Evolutionary conservation across 2,888 invertebrate species (phyloP), one percentile per base, ranked within the genome.

Genomic region (Drosophila anceps): DNA sequence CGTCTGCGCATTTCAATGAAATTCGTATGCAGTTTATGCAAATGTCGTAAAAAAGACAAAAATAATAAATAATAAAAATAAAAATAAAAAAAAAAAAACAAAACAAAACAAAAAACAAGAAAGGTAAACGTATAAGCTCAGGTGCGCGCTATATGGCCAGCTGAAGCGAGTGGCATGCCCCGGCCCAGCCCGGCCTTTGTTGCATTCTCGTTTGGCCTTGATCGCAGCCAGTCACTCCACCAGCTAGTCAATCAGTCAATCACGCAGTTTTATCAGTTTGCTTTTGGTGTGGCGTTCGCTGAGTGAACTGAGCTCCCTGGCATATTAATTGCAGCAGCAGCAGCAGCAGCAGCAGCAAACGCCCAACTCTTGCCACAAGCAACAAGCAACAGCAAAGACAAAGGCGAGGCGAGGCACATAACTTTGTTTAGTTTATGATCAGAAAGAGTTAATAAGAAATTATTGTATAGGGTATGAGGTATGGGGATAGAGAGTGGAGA

Each of bases 261-360:
- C 58, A 60, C 1, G n/a, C 54, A 67, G 24, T 24, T 63, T 63
- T 37, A 59, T 41, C 53, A 13, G 44, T 37, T 46, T 60, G 43
- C 58, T 58, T 43, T 57, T 15, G 29, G 58, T 20, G 41, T 54
- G 18, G 31, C 20, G 46, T 50, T 55, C 39, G 54, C n/a, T 35
- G 60, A 39, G 48, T 35, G 44, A 57, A 44, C 43, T 35, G 44
- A 57, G 39, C 43, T 57, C 48, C 27, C 29, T 53, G 50, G 77
- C 77, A 77, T 77, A 77, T 73, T 77, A 69, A 77, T 77, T 73
- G 31, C 63, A 62, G 46, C 63, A 65, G 33, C 62, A 61, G 39
- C 63, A n/a, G n/a, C 60, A 50, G 65, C 58, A 69, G 58, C 35
- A 15, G n/a, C 62, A 61, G 39, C 63, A 55, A 59, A 55, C 65